These are phyloP conservation scores for Marisa cornuarietis DNA, from an alignment of 1,140 invertebrate genomes.

Conservation along the genomic window DNA sequence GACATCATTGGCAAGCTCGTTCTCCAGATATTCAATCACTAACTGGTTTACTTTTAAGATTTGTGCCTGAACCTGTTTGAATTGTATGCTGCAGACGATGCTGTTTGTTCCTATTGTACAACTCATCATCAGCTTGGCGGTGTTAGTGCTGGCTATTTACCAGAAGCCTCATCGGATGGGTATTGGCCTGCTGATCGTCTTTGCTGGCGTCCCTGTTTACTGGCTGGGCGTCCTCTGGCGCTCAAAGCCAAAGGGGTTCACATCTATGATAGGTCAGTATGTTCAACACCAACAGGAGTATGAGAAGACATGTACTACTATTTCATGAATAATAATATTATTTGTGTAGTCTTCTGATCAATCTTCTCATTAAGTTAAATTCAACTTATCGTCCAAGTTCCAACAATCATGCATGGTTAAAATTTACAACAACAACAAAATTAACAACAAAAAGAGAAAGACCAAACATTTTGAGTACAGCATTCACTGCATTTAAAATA, in stretches of 20 bases:
- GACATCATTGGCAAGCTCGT: too few species aligned
- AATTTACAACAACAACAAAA: neutral
- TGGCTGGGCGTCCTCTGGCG: slow-evolving; percentile 62
- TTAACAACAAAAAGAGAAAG: too few species aligned
- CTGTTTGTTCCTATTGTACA: slow-evolving; percentile 40
- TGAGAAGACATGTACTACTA: too few species aligned
- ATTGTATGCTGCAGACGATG: slow-evolving; percentile 38
- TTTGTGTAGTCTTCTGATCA: neutral
- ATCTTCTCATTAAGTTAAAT: too few species aligned
- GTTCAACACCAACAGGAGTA: neutral
- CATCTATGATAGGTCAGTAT: slow-evolving; percentile 38
- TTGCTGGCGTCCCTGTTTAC: slow-evolving; percentile 70
- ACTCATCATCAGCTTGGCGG: slow-evolving; percentile 42
- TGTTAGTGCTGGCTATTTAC: slow-evolving; percentile 59
- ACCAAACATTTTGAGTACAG: neutral
- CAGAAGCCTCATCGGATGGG: slow-evolving; percentile 82
- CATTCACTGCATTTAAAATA: too few species aligned
- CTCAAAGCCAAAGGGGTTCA: slow-evolving; percentile 72
- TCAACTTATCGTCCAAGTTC: neutral
- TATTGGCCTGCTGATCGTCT: slow-evolving; percentile 75
- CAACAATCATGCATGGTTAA: neutral
- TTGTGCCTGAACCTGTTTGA: neutral
- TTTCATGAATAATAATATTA: too few species aligned
- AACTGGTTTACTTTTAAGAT: too few species aligned
- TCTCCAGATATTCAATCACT: too few species aligned